Conservation (phyloP, 2,888 invertebrate genomes). For the Philhelius pedissequus region DNA sequence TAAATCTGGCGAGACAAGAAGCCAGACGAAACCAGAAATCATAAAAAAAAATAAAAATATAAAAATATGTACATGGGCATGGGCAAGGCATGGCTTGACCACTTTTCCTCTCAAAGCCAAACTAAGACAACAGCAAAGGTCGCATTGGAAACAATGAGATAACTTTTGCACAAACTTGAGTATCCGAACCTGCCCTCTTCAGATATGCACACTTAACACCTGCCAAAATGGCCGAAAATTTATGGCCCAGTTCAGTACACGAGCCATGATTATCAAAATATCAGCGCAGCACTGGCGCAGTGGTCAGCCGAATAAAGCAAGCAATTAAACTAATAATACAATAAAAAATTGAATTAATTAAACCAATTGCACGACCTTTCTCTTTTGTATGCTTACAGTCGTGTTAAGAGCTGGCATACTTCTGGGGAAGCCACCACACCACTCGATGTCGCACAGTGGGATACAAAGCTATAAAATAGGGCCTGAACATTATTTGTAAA, state of each 20-base stretch:
- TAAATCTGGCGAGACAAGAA: constrained; percentile 47
- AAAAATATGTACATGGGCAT: too few species aligned
- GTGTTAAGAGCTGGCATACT: constrained; percentile 5
- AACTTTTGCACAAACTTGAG: constrained; percentile 20
- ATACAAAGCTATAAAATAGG: not conserved
- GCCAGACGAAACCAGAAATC: constrained; percentile 53
- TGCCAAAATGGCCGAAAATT: constrained; percentile 50
- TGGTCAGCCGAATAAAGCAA: constrained; percentile 49
- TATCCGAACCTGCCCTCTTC: constrained; percentile 5
- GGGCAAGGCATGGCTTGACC: constrained; percentile 59
- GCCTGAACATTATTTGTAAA: too few species aligned
- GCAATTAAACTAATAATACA: constrained; percentile 66
- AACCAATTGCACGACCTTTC: constrained; percentile 67
- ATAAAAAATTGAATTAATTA: constrained; percentile 67
- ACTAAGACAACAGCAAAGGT: constrained; percentile 38
- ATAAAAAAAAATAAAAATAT: constrained; percentile 34
- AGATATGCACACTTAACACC: constrained; percentile 54
- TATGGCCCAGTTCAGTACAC: constrained; percentile 35
- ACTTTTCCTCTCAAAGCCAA: constrained; percentile 33
- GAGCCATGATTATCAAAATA: constrained; percentile 38
- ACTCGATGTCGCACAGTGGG: constrained; percentile 1
- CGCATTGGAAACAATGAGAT: constrained; percentile 34
- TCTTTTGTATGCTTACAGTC: constrained; percentile 46
- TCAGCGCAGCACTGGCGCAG: not conserved
- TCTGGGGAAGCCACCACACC: not conserved